A percentile compares a stretch with the other conserved stretches of the same genome.
Conservation (phyloP, 1,140 invertebrate species). For the Protaetia brevitarsis region DNA sequence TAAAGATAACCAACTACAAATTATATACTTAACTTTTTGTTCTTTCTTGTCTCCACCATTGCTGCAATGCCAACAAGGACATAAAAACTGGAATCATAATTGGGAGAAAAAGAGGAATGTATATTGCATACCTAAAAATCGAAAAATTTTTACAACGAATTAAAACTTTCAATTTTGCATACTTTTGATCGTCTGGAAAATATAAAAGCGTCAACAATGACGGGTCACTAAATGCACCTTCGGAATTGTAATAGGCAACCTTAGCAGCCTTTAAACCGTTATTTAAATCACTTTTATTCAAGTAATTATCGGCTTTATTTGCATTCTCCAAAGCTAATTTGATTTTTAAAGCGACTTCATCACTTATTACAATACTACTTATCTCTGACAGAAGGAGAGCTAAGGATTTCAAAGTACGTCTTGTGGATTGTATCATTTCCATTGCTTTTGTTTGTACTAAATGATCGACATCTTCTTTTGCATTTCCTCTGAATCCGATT, state of each 20-base stretch:
- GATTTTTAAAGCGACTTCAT: too few species aligned
- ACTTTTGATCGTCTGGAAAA: slow-evolving; percentile 99
- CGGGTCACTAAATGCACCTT: slow-evolving; percentile 80
- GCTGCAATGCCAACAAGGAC: slow-evolving; percentile 63
- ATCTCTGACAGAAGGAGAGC: slow-evolving; percentile 86
- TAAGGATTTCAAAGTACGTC: slow-evolving; percentile 82
- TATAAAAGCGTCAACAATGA: slow-evolving; percentile 89
- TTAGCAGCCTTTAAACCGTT: slow-evolving; percentile 63
- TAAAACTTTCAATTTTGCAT: slow-evolving; percentile 45
- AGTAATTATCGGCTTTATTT: slow-evolving; percentile 55
- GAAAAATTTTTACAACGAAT: slow-evolving; percentile 24
- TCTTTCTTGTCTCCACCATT: not conserved
- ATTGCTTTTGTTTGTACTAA: slow-evolving; percentile 39
- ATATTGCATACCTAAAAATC: slow-evolving; percentile 86
- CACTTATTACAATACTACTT: slow-evolving; percentile 90
- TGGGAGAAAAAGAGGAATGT: slow-evolving; percentile 94
- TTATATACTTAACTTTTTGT: not conserved
- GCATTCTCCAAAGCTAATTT: slow-evolving; percentile 70
- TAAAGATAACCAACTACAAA: not conserved
- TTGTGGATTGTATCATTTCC: too few species aligned
- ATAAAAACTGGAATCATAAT: slow-evolving; percentile 89
- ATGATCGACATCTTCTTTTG: slow-evolving; percentile 29
- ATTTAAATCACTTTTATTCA: slow-evolving; percentile 57
- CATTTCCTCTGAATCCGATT: slow-evolving; percentile 61
- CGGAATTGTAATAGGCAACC: slow-evolving; percentile 68